These are phyloP conservation scores for Campoplex capitator DNA, from an alignment of 2,888 invertebrate genomes.

Conservation along the genomic window DNA sequence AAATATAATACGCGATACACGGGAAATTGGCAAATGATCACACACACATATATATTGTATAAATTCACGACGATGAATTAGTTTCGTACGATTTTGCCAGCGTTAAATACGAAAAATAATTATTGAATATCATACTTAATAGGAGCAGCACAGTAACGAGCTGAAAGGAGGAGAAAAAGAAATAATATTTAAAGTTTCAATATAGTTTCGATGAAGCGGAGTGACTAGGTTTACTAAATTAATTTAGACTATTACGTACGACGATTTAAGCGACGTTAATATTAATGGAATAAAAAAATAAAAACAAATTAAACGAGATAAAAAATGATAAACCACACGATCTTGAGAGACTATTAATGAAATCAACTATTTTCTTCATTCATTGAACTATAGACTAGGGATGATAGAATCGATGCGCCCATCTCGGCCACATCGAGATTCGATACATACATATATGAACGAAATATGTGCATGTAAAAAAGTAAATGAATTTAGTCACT, in stretches of 20 bases:
- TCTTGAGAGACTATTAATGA: slow-evolving; percentile 45
- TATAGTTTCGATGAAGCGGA: slow-evolving; percentile 73
- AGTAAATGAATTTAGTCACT: slow-evolving; percentile 44
- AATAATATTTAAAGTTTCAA: slow-evolving; percentile 51
- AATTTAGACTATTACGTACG: slow-evolving; percentile 54
- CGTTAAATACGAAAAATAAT: slow-evolving; percentile 69
- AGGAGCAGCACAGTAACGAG: slow-evolving; percentile 67
- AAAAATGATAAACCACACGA: background rate
- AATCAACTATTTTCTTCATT: slow-evolving; percentile 64
- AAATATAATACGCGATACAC: slow-evolving; percentile 10
- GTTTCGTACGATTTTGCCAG: slow-evolving; percentile 77
- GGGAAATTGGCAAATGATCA: slow-evolving; percentile 20
- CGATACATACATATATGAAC: slow-evolving; percentile 3
- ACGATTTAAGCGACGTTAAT: slow-evolving; percentile 38
- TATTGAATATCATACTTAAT: slow-evolving; percentile 62
- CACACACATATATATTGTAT: slow-evolving; percentile 63
- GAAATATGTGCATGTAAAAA: background rate
- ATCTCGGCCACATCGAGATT: slow-evolving; percentile 31
- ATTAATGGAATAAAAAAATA: slow-evolving; percentile 18
- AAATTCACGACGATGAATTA: slow-evolving; percentile 77
- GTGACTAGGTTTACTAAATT: slow-evolving; percentile 71
- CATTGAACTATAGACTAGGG: slow-evolving; percentile 39
- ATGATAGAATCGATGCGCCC: slow-evolving; percentile 48
- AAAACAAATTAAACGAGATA: background rate
- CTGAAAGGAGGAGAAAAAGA: slow-evolving; percentile 1